A percentile compares a stretch with the other conserved stretches of the same genome.
Evolutionary conservation across 2,797 vertebrate species (phyloP).

Genomic region (Euphonia xanthogaster): DNA sequence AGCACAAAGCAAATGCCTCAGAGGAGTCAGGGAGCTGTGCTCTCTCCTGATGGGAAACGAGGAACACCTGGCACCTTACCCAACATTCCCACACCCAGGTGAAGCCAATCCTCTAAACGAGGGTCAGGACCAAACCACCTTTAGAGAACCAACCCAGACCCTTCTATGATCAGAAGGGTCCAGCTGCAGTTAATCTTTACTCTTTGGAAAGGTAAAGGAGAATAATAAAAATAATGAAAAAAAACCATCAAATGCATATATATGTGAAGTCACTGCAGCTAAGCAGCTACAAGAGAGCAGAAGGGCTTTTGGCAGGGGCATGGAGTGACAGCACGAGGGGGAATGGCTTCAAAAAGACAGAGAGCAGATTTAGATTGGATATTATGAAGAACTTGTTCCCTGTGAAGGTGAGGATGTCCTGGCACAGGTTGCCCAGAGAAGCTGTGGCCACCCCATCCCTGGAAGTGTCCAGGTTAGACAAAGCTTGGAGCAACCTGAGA

Average conservation of each 20-base stretch:
- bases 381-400: not conserved
- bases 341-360: not conserved
- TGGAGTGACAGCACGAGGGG: not conserved
- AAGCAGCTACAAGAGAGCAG: not conserved
- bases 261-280: not conserved
- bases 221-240: not conserved
- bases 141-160: not conserved
- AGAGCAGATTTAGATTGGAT: not conserved
- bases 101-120: not conserved
- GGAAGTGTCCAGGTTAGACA: not conserved
- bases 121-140: not conserved
- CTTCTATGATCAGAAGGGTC: accelerated
- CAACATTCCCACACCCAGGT: accelerated
- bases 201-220: not conserved
- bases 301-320: not conserved
- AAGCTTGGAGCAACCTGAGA: not conserved
- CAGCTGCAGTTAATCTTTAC: too few species aligned
- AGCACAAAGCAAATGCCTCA: not conserved
- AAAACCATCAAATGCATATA: not conserved
- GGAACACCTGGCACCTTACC: not conserved
- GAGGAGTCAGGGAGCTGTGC: accelerated
- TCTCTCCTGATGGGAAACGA: not conserved
- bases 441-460: not conserved
- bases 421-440: not conserved
- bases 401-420: not conserved